phyloP scores from a whole-genome alignment of 2,797 vertebrate genomes.

The Danio albolineatus region DNA sequence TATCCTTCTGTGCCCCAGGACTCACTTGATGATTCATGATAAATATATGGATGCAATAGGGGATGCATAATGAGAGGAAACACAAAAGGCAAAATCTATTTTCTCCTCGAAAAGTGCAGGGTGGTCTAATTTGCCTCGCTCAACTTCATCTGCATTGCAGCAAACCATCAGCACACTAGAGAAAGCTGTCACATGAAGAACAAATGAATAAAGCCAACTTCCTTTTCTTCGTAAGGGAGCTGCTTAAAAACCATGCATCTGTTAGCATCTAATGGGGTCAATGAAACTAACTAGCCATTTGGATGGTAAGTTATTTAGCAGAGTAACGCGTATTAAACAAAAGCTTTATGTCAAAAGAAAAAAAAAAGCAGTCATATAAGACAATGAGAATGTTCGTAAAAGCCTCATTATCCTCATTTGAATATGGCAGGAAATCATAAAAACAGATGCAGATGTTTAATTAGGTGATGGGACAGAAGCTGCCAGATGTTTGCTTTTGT shows the following conservation, averaged over 20 bases:
- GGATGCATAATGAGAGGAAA: not conserved
- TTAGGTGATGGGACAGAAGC: not conserved
- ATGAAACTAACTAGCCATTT: not conserved
- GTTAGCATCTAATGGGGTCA: not conserved
- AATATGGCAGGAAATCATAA: not conserved
- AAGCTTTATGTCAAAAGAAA: not conserved
- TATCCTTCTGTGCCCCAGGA: not conserved
- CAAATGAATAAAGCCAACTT: not conserved
- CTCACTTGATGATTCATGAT: not conserved
- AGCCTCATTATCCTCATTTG: not conserved
- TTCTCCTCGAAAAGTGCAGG: not conserved
- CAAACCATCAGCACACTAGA: not conserved
- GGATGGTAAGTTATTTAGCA: not conserved
- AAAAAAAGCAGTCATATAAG: not conserved
- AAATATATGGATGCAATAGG: not conserved
- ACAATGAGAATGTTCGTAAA: not conserved
- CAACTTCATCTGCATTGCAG: slow-evolving; percentile 15
- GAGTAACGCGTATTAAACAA: not conserved
- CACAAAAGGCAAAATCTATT: not conserved
- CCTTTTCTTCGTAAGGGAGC: not conserved
- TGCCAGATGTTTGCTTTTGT: slow-evolving; percentile 24
- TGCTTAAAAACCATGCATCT: not conserved
- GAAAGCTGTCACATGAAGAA: not conserved
- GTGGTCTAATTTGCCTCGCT: not conserved
- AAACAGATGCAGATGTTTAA: slow-evolving; percentile 38